These are phyloP conservation scores for Drosophila prostipennis DNA, from an alignment of 2,888 invertebrate genomes.

Conservation along the genomic window DNA sequence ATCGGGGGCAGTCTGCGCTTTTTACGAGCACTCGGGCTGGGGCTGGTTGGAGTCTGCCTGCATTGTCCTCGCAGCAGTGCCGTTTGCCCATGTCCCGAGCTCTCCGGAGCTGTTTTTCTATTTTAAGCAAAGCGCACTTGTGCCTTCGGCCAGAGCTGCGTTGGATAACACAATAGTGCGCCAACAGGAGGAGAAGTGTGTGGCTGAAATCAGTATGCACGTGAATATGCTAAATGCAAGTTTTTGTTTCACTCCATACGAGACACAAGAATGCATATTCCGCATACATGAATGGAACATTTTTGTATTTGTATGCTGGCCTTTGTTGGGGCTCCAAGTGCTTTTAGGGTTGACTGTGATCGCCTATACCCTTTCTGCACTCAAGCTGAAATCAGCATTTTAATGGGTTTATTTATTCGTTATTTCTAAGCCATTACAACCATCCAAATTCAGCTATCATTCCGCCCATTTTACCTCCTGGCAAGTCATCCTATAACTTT, in stretches of 20 bases:
- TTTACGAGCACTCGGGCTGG: neutral
- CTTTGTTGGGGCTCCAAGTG: neutral
- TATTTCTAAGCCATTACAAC: neutral
- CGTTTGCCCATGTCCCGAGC: neutral
- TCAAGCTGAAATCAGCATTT: neutral
- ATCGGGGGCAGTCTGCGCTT: neutral
- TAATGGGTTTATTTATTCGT: conserved; percentile 14
- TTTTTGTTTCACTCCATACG: neutral
- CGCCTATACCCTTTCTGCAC: too few species aligned
- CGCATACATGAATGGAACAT: neutral
- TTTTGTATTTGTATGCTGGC: neutral
- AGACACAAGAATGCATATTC: neutral
- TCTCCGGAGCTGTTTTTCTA: conserved; percentile 8
- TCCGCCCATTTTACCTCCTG: neutral
- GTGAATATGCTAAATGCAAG: neutral
- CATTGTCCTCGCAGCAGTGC: conserved; percentile 10
- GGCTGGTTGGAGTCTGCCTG: neutral
- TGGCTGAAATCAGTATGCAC: neutral
- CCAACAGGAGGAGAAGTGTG: neutral
- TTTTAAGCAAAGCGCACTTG: neutral
- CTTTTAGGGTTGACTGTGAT: too few species aligned
- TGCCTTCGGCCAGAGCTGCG: neutral
- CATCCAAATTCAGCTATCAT: too few species aligned
- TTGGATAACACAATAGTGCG: neutral
- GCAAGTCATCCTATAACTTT: neutral